Conservation (phyloP, 2,888 invertebrate genomes). For the Paralinhomoeus sp. region DNA sequence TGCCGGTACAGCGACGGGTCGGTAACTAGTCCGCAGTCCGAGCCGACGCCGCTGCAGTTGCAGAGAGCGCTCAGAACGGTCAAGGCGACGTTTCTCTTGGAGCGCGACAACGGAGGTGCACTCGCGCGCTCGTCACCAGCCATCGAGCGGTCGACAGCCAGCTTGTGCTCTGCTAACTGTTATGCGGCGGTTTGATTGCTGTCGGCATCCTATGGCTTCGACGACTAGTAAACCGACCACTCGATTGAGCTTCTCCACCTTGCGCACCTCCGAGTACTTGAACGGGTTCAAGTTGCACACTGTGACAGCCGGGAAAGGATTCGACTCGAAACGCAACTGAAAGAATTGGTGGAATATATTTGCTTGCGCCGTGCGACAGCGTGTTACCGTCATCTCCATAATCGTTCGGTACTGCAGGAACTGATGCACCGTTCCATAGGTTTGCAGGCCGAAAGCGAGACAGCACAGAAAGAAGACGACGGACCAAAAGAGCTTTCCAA, state of each 20-base stretch:
- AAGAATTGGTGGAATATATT: neutral
- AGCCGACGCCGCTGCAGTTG: no score
- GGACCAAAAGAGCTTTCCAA: slow-evolving; percentile 12
- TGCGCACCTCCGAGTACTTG: slow-evolving; percentile 9
- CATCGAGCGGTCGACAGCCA: no score
- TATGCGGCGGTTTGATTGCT: no score
- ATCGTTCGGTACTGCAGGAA: slow-evolving; percentile 23
- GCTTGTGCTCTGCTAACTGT: no score
- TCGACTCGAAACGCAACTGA: slow-evolving; percentile 4
- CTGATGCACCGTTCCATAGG: slow-evolving; percentile 22
- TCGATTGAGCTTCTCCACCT: neutral
- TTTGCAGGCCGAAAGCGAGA: slow-evolving; percentile 17
- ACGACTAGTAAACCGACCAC: neutral
- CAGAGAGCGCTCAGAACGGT: no score
- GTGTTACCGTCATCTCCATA: slow-evolving; percentile 22
- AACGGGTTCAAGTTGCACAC: slow-evolving; percentile 20
- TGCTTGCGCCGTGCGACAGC: no score
- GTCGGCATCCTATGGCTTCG: no score
- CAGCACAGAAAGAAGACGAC: slow-evolving; percentile 13
- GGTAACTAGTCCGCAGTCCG: no score
- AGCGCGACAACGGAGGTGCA: no score
- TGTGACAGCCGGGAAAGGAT: slow-evolving; percentile 20
- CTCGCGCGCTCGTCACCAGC: no score
- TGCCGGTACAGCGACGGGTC: no score
- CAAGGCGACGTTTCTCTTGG: no score